A percentile compares a stretch with the other conserved stretches of the same genome.
phyloP scores from a whole-genome alignment of 2,888 invertebrate species.

The Spilosoma lubricipeda region DNA sequence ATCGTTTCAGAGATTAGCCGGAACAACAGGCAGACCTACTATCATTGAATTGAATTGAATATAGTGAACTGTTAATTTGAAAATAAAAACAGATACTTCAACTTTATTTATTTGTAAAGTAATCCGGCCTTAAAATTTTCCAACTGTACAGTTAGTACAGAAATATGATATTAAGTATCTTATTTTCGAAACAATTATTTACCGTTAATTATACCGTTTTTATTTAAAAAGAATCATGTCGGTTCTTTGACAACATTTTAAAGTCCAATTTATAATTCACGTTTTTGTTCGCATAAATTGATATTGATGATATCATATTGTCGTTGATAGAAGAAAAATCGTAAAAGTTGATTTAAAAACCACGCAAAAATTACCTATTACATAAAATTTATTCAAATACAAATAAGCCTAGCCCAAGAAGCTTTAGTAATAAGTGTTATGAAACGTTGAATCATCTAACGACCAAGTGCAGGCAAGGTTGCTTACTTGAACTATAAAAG shows the following conservation, averaged over 20 bases:
- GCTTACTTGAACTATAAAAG: conserved; percentile 5
- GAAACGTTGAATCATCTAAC: conserved; percentile 1
- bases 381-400: background rate
- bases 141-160: too few species aligned
- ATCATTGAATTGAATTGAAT: too few species aligned
- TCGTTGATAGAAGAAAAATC: background rate
- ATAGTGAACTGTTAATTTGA: too few species aligned
- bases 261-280: background rate
- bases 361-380: background rate
- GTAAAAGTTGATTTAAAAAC: background rate
- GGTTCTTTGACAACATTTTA: background rate
- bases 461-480: background rate
- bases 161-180: too few species aligned
- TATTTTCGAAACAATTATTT: too few species aligned
- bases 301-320: background rate
- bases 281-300: background rate
- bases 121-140: too few species aligned
- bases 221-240: background rate
- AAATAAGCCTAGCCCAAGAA: background rate
- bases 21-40: too few species aligned
- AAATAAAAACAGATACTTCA: too few species aligned
- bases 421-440: background rate
- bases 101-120: too few species aligned
- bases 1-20: too few species aligned
- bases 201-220: too few species aligned